These are phyloP conservation scores for Rallus limicola DNA, from an alignment of 2,113 vertebrate genomes.

Conservation along the genomic window DNA sequence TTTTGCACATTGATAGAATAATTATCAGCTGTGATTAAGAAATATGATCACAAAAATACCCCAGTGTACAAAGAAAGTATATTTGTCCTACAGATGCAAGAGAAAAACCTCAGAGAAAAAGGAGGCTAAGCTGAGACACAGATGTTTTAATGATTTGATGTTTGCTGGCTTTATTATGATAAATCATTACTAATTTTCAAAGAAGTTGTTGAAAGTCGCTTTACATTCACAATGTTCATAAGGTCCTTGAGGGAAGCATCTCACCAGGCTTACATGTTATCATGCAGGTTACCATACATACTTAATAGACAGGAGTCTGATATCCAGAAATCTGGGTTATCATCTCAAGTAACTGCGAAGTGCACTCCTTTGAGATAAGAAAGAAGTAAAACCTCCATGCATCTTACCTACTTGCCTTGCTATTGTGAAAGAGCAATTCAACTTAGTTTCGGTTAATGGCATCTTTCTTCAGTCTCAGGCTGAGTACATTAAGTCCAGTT, in stretches of 20 bases:
- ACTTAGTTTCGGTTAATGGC: background rate
- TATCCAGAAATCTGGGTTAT: background rate
- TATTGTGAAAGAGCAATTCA: background rate
- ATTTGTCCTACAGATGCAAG: background rate
- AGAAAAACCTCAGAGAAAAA: background rate
- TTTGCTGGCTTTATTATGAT: background rate
- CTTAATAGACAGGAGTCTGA: background rate
- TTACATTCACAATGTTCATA: background rate
- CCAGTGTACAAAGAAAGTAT: background rate
- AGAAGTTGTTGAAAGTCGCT: background rate
- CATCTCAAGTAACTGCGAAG: background rate
- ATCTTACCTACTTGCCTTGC: background rate
- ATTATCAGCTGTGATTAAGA: background rate
- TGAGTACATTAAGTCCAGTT: background rate
- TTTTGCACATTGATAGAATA: background rate
- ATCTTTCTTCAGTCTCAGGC: background rate
- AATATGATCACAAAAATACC: rapidly evolving
- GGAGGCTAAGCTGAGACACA: background rate
- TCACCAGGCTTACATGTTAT: background rate
- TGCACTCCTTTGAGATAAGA: background rate
- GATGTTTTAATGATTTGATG: background rate
- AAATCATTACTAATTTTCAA: background rate
- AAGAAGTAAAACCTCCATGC: background rate
- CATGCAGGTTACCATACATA: background rate
- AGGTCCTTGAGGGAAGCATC: background rate